A percentile compares a stretch with the other conserved stretches of the same genome.
These are phyloP conservation scores for Oncorhynchus gorbuscha DNA, from an alignment of 2,113 vertebrate species.

Conservation along the genomic window DNA sequence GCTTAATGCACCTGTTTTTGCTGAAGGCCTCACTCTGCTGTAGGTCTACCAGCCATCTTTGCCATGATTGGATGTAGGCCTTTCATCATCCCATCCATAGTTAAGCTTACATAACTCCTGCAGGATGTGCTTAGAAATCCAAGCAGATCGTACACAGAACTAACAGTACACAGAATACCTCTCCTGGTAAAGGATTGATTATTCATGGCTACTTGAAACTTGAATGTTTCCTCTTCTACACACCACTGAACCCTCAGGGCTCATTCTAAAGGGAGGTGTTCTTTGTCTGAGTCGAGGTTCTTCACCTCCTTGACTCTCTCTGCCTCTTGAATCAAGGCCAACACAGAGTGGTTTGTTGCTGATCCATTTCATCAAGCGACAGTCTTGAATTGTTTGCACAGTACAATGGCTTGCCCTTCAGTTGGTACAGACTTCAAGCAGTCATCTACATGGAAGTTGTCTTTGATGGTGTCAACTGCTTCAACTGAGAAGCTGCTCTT, in stretches of 20 bases:
- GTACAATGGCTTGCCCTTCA: not conserved
- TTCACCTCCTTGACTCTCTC: conserved; percentile 18
- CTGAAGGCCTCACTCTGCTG: not conserved
- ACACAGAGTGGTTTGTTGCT: conserved; percentile 4
- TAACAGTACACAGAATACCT: not conserved
- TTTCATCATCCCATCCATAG: conserved; percentile 19
- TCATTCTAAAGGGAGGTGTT: not conserved
- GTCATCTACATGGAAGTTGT: conserved; percentile 19
- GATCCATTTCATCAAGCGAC: conserved; percentile 3
- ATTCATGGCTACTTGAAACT: not conserved
- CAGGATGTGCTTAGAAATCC: conserved; percentile 10
- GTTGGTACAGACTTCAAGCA: not conserved
- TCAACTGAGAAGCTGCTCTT: too few species aligned
- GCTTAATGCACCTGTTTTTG: conserved; percentile 2
- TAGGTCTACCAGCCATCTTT: not conserved
- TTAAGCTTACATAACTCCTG: not conserved
- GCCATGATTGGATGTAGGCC: not conserved
- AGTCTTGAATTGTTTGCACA: not conserved
- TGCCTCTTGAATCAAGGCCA: not conserved
- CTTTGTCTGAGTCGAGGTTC: not conserved
- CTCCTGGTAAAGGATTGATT: conserved; percentile 2
- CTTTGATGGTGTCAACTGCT: not conserved
- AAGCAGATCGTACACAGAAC: conserved; percentile 1
- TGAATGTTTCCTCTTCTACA: conserved; percentile 13
- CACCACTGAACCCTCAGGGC: not conserved